phyloP scores from a whole-genome alignment of 2,888 invertebrate species.

The Serrognathus titanus region DNA sequence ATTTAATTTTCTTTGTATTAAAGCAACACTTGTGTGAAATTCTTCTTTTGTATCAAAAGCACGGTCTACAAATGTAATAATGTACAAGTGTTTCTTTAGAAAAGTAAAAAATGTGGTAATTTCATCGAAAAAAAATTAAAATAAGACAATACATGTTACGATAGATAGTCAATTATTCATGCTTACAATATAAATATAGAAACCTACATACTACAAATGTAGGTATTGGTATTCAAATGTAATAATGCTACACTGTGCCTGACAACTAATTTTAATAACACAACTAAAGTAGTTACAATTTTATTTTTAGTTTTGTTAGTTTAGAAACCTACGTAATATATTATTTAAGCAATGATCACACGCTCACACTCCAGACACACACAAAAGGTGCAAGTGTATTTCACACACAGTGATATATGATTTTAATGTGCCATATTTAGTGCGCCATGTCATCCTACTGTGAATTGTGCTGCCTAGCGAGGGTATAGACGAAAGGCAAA shows the following conservation, averaged over 20 bases:
- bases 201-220: conserved; percentile 24
- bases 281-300: not conserved
- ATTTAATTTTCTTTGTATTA: no score
- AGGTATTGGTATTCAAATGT: conserved; percentile 74
- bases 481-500: conserved; percentile 27
- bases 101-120: no score
- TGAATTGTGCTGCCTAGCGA: conserved; percentile 48
- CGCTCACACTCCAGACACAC: conserved; percentile 41
- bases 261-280: not conserved
- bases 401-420: conserved; percentile 46
- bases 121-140: no score
- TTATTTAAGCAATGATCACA: conserved; percentile 9
- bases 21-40: no score
- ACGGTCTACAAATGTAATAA: no score
- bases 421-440: conserved; percentile 47
- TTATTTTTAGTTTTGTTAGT: not conserved
- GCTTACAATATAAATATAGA: conserved; percentile 7
- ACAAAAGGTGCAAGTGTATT: conserved; percentile 49
- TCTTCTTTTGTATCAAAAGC: no score
- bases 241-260: conserved; percentile 28
- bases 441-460: conserved; percentile 52
- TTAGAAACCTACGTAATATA: conserved; percentile 5
- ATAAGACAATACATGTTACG: no score
- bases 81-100: no score
- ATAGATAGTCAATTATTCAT: not conserved